Evolutionary conservation across 1,140 invertebrate genomes (phyloP).

Genomic region (Myzus persicae): DNA sequence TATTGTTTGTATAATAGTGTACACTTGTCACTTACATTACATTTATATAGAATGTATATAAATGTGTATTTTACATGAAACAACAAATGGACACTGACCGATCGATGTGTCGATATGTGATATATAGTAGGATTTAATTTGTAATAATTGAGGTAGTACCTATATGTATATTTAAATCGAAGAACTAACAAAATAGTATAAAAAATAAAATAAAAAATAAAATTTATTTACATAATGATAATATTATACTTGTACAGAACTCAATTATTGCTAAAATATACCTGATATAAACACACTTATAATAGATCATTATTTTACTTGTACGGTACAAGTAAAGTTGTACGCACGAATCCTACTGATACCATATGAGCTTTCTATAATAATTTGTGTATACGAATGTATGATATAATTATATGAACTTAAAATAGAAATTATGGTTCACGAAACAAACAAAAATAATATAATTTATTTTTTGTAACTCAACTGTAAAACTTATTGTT

Average conservation of each 20-base stretch:
- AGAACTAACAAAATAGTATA: background rate
- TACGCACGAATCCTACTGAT: too few relatives aligned
- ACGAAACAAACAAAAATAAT: background rate
- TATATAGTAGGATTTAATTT: background rate
- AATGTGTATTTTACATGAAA: background rate
- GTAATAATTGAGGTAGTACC: background rate
- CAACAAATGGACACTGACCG: background rate
- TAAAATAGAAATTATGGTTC: background rate
- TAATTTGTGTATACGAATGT: background rate
- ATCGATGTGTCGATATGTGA: too few relatives aligned
- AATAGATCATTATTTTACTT: background rate
- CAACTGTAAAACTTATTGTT: too few relatives aligned
- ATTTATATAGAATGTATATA: background rate
- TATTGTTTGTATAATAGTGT: background rate
- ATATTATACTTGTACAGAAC: background rate
- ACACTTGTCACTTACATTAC: background rate
- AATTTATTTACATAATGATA: background rate
- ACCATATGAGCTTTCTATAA: background rate
- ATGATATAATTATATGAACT: background rate
- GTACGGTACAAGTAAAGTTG: too few relatives aligned
- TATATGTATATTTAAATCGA: background rate
- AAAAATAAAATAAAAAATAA: background rate
- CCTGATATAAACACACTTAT: too few relatives aligned
- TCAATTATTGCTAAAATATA: background rate
- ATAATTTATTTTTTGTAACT: too few relatives aligned